phyloP scores from a whole-genome alignment of 2,113 vertebrate species.

The Xiphophorus hellerii region DNA sequence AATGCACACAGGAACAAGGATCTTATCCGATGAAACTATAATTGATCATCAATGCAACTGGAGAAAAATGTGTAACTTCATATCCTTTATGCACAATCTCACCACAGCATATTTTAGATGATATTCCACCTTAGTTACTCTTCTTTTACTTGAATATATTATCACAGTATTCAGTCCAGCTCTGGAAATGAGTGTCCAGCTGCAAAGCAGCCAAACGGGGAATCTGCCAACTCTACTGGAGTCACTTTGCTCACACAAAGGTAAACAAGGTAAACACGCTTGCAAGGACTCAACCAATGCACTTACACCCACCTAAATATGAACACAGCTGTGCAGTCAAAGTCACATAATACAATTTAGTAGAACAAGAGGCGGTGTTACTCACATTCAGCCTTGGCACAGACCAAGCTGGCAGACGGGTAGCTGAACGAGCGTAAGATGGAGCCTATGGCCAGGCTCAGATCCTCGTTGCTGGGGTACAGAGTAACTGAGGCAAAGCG shows the following conservation, averaged over 20 bases:
- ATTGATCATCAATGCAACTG: no score
- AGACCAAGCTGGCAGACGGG: slow-evolving; percentile 91
- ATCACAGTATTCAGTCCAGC: neutral
- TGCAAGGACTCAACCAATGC: slow-evolving; percentile 9
- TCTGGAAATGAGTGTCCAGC: slow-evolving; percentile 29
- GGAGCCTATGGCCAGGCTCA: slow-evolving; percentile 89
- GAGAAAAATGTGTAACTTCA: no score
- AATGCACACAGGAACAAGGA: no score
- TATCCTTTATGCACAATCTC: no score
- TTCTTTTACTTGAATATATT: neutral
- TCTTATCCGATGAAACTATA: no score
- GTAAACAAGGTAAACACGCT: slow-evolving; percentile 22
- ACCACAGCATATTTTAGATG: no score
- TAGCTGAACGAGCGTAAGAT: slow-evolving; percentile 93
- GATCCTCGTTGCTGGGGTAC: slow-evolving; percentile 94
- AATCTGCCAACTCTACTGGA: slow-evolving; percentile 54
- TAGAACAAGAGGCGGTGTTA: slow-evolving; percentile 23
- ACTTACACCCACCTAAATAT: slow-evolving; percentile 40
- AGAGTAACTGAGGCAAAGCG: slow-evolving; percentile 92
- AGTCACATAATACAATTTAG: slow-evolving; percentile 10
- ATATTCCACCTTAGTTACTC: neutral
- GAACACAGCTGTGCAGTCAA: slow-evolving; percentile 12
- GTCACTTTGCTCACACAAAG: slow-evolving; percentile 26
- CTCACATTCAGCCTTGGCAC: slow-evolving; percentile 96
- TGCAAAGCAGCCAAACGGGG: slow-evolving; percentile 45